These are phyloP conservation scores for Myotis pilosus DNA, from an alignment of 2,797 vertebrate species.

Conservation along the genomic window DNA sequence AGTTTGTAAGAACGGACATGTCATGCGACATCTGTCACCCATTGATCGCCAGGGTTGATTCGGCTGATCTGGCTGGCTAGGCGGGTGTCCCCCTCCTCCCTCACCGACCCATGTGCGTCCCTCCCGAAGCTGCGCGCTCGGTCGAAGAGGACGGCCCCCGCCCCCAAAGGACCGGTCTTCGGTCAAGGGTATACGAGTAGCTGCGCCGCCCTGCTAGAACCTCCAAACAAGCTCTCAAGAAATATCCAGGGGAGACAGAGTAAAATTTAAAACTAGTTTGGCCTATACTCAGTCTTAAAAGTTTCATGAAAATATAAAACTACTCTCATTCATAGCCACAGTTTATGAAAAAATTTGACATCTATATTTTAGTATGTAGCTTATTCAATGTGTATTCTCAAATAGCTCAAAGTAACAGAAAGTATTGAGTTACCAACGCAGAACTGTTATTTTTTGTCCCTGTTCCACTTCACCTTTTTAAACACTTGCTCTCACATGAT, in stretches of 20 bases:
- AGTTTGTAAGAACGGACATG: neutral
- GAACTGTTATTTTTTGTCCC: neutral
- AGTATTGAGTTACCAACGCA: neutral
- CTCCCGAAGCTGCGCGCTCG: too few relatives aligned
- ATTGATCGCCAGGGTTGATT: too few relatives aligned
- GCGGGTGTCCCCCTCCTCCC: too few relatives aligned
- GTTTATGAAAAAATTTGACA: neutral
- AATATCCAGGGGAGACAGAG: neutral
- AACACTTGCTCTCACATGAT: constrained; percentile 6
- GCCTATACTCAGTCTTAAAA: neutral
- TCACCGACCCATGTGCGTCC: too few relatives aligned
- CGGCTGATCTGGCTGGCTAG: too few relatives aligned
- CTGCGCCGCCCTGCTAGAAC: too few relatives aligned
- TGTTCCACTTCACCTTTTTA: constrained; percentile 26
- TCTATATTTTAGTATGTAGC: neutral
- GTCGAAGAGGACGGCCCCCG: too few relatives aligned
- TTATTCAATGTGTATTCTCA: neutral
- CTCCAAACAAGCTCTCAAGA: too few relatives aligned
- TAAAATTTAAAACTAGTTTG: neutral
- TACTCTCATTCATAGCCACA: neutral
- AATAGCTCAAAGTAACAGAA: neutral
- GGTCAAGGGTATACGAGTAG: too few relatives aligned
- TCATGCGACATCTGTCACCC: neutral
- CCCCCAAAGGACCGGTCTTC: too few relatives aligned
- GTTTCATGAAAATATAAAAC: neutral